These are phyloP conservation scores for Centropristis striata DNA, from an alignment of 2,113 vertebrate genomes.

Conservation along the genomic window DNA sequence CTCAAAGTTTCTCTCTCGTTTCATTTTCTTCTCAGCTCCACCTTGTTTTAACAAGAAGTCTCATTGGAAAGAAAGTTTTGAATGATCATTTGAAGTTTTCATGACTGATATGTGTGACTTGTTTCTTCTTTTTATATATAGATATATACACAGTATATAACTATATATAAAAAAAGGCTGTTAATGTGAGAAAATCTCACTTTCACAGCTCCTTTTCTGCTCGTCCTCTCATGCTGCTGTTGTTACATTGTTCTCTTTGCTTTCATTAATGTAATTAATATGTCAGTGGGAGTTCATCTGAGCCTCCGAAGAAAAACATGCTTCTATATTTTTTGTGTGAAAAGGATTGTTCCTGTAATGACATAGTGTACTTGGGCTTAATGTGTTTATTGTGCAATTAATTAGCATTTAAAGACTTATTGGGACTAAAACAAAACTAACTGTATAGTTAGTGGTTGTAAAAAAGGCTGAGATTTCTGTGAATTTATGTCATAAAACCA, in stretches of 20 bases:
- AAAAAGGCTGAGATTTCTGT: no score
- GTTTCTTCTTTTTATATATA: not conserved
- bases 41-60: not conserved
- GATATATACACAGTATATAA: no score
- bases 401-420: not conserved
- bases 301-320: not conserved
- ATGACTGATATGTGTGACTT: not conserved
- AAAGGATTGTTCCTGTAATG: not conserved
- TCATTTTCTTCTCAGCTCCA: not conserved
- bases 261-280: not conserved
- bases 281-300: constrained; percentile 1
- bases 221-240: constrained; percentile 6
- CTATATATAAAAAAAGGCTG: not conserved
- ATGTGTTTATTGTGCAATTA: no score
- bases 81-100: not conserved
- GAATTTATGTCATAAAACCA: no score
- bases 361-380: not conserved
- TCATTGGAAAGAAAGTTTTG: not conserved
- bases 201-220: constrained; percentile 19
- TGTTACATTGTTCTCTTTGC: constrained; percentile 4
- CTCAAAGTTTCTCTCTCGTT: not conserved
- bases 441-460: no score
- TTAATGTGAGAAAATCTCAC: constrained; percentile 30
- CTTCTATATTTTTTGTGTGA: not conserved
- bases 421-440: not conserved